Base-by-base conservation (phyloP, 2,888 invertebrate species). In the Macrosoma leucophasiata region DNA sequence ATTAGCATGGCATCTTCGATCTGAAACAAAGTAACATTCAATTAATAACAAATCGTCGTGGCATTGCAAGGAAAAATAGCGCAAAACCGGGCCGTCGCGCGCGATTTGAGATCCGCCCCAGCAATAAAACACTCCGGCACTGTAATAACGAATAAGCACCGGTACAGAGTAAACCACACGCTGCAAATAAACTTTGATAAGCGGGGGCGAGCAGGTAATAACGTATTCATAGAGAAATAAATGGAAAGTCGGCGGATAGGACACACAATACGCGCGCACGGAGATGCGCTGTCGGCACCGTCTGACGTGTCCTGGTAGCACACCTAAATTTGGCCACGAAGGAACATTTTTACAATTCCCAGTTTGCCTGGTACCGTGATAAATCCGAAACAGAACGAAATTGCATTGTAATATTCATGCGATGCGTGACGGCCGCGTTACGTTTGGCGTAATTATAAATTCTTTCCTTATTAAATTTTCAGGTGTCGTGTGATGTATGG, bases 1-100 rank as follows among this genome's bases (percentile, higher is more conserved):
- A 99, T 99, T 79, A 99, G 91, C 98, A 99, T 99, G 64, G 98
- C 98, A 82, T 98, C 98, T 86, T 98, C 97, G 79, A 98, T 97
- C 97, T 97, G 93, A 45, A 95, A 94, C 79, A 85, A 86, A 72
- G 76, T 43, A 43, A 82, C 65, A 73, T 46, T 64, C 53, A 74
- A 60, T 64, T 61, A 64, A 63, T 76, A 67, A 72, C 52, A 71
- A 72, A 75, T 66, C 53, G 63, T 60, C 43, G 56, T 73, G 72
- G 65, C 59, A 69, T 60, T 49, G 58, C 46, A 56, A 64, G 65
- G 69, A 62, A 70, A 67, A 72, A 74, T 70, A 62, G 65, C 44
- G 39, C 50, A 74, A 78, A 77, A 77, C 75, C 70, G 73, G 73
- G 69, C 71, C 71, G 70, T 72, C 68, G 74, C 65, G 66, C 69